phyloP scores from a whole-genome alignment of 2,888 invertebrate species.

The Nomada fucata region DNA sequence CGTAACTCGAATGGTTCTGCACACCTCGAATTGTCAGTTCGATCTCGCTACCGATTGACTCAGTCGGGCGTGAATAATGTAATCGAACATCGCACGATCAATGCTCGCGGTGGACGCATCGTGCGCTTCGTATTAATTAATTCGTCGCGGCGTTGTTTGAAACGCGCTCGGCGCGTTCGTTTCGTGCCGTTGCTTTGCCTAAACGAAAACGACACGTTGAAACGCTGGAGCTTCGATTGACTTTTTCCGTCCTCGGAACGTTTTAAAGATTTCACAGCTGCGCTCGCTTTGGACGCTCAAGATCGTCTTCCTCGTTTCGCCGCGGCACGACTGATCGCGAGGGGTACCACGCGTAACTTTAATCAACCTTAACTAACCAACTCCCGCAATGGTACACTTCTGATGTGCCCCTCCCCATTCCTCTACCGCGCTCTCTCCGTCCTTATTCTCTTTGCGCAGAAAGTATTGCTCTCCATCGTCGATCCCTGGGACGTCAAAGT shows the following conservation, averaged over 20 bases:
- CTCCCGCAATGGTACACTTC: conserved; percentile 66
- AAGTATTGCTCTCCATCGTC: conserved; percentile 80
- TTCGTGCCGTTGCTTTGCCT: no score
- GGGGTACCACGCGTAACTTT: conserved; percentile 37
- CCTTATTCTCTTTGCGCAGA: conserved; percentile 64
- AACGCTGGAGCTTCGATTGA: no score
- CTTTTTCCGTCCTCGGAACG: no score
- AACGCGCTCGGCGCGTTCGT: no score
- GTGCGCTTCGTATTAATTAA: no score
- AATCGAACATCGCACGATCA: conserved; percentile 29
- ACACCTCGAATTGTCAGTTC: conserved; percentile 20
- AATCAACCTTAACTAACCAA: conserved; percentile 75
- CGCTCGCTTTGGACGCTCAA: background rate
- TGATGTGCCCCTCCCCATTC: conserved; percentile 18
- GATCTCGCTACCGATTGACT: conserved; percentile 19
- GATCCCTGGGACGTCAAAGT: conserved; percentile 82
- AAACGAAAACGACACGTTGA: no score
- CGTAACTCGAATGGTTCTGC: conserved; percentile 25
- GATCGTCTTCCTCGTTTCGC: conserved; percentile 11
- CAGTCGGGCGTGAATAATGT: conserved; percentile 31
- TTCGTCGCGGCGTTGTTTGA: no score
- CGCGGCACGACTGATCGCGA: background rate
- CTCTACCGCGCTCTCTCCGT: conserved; percentile 35
- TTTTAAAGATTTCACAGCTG: background rate
- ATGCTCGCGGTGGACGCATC: background rate